Percentiles rank a stretch among this genome's conserved stretches.
Conservation (phyloP, 2,888 invertebrate genomes). For the Diachrysia chrysitis region DNA sequence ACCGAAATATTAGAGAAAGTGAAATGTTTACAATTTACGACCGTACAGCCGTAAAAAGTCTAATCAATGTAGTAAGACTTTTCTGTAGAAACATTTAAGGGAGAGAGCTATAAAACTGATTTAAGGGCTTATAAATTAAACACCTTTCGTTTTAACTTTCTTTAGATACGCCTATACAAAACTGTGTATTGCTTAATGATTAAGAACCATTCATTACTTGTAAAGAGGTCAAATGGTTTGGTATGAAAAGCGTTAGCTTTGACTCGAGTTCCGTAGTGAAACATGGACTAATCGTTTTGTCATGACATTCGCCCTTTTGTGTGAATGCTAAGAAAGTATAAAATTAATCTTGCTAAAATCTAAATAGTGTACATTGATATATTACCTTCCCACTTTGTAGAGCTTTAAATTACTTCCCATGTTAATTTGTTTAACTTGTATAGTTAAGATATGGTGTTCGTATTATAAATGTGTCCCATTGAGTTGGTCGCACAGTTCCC, state of each 20-base stretch:
- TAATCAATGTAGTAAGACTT: conserved; percentile 59
- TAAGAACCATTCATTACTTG: conserved; percentile 61
- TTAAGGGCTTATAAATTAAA: conserved; percentile 82
- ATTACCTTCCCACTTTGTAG: not conserved
- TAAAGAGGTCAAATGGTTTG: conserved; percentile 34
- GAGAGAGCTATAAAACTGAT: conserved; percentile 76
- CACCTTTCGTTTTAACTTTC: conserved; percentile 77
- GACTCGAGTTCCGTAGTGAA: not conserved
- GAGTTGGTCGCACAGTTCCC: conserved; percentile 57
- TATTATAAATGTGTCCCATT: conserved; percentile 32
- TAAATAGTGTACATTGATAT: not conserved
- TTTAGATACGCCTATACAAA: conserved; percentile 69
- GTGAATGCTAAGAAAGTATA: not conserved
- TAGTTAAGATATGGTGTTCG: conserved; percentile 14
- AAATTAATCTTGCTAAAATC: conserved; percentile 9
- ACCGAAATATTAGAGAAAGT: conserved; percentile 68
- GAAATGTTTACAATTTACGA: conserved; percentile 75
- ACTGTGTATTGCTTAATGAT: conserved; percentile 68
- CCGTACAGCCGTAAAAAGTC: conserved; percentile 67
- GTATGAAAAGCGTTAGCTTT: conserved; percentile 30
- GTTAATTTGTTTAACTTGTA: conserved; percentile 38
- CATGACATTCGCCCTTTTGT: not conserved
- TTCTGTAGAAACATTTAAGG: conserved; percentile 67
- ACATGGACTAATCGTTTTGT: conserved; percentile 1
- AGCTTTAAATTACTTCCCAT: conserved; percentile 26